Conservation (phyloP, 64 coral and sea anemone species). For the Stylophora pistillata region DNA sequence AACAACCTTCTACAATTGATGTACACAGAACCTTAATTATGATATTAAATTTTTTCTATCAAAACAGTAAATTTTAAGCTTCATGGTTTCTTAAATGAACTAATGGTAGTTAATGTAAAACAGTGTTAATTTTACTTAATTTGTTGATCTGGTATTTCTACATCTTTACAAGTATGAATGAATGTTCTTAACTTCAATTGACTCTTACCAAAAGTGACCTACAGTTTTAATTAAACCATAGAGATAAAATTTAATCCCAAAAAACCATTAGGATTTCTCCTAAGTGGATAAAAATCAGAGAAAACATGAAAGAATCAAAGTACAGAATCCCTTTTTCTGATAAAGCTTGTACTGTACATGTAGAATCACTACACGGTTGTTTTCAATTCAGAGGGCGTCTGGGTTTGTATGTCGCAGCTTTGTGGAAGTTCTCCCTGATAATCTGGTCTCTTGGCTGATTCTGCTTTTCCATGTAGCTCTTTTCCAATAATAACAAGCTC, state of each 20-base stretch:
- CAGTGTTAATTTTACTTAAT: no score
- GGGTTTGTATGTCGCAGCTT: not conserved
- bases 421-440: not conserved
- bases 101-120: not conserved
- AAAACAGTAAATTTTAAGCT: not conserved
- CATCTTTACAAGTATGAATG: no score
- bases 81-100: not conserved
- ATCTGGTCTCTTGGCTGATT: not conserved
- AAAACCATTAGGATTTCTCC: no score
- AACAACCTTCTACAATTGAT: not conserved
- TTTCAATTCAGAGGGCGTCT: slow-evolving; percentile 21
- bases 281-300: not conserved
- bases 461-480: not conserved
- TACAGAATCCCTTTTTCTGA: not conserved
- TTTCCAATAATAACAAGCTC: slow-evolving; percentile 16
- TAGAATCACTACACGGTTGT: not conserved
- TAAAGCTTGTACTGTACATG: not conserved
- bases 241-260: no score
- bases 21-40: not conserved
- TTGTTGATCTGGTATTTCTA: no score
- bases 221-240: no score
- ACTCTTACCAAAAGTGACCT: no score
- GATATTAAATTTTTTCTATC: no score
- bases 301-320: not conserved
- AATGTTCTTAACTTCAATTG: no score